phyloP scores from a whole-genome alignment of 2,888 invertebrate genomes.

The Heteromurus nitidus region DNA sequence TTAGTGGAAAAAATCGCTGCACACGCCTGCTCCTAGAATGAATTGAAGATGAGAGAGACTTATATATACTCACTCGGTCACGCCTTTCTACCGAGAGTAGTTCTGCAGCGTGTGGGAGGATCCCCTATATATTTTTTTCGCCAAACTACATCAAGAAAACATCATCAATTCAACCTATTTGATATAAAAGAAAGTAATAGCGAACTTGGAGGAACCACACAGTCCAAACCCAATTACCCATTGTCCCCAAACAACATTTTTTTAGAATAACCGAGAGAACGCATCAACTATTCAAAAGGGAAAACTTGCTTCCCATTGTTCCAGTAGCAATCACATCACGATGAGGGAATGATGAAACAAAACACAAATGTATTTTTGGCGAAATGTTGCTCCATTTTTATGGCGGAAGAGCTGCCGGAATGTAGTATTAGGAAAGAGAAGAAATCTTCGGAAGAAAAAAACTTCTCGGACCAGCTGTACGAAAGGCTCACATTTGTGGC shows the following conservation, averaged over 20 bases:
- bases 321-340: conserved; percentile 1
- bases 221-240: conserved; percentile 34
- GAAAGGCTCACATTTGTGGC: neutral
- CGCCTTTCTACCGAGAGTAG: no score
- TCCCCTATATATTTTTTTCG: neutral
- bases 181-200: neutral
- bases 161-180: neutral
- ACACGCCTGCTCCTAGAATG: neutral
- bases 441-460: neutral
- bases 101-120: no score
- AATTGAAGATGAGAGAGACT: conserved; percentile 1
- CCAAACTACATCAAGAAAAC: neutral
- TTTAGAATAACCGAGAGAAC: neutral
- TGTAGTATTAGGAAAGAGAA: neutral
- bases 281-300: neutral
- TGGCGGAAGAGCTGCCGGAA: neutral
- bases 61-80: no score
- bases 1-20: conserved; percentile 7
- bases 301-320: neutral
- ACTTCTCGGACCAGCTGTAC: no score
- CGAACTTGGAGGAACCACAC: neutral
- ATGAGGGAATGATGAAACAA: neutral
- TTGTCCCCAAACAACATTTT: conserved; percentile 15
- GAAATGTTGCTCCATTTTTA: conserved; percentile 11
- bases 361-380: conserved; percentile 12